phyloP scores from a whole-genome alignment of 1,140 invertebrate species.

The Ptiloglossa arizonensis region DNA sequence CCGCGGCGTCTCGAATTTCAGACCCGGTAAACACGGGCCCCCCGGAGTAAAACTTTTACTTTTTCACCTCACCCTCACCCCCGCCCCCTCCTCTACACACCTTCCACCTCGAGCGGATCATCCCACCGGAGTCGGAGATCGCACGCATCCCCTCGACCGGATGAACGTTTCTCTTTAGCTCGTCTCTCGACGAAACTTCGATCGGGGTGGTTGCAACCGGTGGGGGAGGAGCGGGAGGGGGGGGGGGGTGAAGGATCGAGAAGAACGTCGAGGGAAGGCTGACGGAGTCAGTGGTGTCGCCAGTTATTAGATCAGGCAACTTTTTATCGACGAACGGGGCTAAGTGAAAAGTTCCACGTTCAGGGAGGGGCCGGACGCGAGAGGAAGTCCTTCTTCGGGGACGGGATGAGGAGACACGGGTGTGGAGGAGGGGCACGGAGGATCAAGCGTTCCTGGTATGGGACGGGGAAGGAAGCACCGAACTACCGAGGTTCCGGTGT shows the following conservation, averaged over 20 bases:
- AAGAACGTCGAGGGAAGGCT: neutral
- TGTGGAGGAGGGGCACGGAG: neutral
- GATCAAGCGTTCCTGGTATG: constrained; percentile 39
- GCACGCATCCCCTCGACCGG: constrained; percentile 20
- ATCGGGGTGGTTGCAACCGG: neutral
- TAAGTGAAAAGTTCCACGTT: constrained; percentile 77
- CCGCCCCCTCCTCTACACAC: too few species aligned
- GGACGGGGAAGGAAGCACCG: constrained; percentile 27
- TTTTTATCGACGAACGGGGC: constrained; percentile 72
- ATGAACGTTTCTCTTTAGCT: constrained; percentile 36
- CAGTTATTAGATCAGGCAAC: constrained; percentile 75
- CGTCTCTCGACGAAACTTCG: constrained; percentile 51
- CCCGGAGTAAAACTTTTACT: constrained; percentile 8
- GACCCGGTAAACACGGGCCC: neutral
- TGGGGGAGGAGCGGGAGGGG: neutral
- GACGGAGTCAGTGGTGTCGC: constrained; percentile 61
- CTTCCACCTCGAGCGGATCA: too few species aligned
- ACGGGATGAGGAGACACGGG: neutral
- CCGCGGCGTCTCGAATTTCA: neutral
- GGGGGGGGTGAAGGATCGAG: neutral
- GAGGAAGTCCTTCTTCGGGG: constrained; percentile 7
- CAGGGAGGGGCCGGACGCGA: constrained; percentile 47
- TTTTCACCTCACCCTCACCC: too few species aligned
- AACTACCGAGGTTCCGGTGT: constrained; percentile 58
- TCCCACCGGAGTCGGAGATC: constrained; percentile 1